Evolutionary conservation across 1,140 invertebrate genomes (phyloP).

Genomic region (Tetramorium alpestre): DNA sequence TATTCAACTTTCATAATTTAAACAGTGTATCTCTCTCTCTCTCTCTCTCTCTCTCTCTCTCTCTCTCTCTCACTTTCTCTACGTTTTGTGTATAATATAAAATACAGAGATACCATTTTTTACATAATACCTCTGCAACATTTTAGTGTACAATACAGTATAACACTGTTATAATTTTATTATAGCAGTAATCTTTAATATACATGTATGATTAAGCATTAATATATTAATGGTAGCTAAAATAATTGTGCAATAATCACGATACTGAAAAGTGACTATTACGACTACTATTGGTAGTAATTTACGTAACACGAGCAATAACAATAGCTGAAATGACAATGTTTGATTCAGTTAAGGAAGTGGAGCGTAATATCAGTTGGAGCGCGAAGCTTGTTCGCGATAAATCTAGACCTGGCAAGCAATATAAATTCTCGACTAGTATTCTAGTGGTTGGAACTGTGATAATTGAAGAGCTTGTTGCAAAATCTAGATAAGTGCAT

Average conservation of each 20-base stretch:
- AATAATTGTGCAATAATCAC: conserved; percentile 22
- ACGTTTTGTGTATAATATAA: neutral
- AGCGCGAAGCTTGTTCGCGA: conserved; percentile 33
- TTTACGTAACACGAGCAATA: conserved; percentile 15
- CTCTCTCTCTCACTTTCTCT: no score
- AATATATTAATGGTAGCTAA: neutral
- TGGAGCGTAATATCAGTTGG: conserved; percentile 50
- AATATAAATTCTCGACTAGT: conserved; percentile 35
- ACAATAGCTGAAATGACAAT: conserved; percentile 44
- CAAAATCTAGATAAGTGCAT: neutral
- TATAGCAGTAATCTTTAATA: neutral
- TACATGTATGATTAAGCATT: neutral
- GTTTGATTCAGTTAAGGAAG: conserved; percentile 54
- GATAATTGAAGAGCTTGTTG: conserved; percentile 21
- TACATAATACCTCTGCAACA: neutral
- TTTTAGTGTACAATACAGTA: neutral
- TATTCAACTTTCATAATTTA: no score
- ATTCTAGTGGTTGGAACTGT: neutral
- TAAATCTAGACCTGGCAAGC: conserved; percentile 38
- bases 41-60: no score
- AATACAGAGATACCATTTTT: neutral
- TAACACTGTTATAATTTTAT: neutral
- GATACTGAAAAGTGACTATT: neutral
- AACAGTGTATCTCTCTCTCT: no score
- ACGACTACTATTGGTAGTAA: conserved; percentile 10